Base-by-base conservation (phyloP, 1,140 invertebrate species). In the Apocrypta bakeri region DNA sequence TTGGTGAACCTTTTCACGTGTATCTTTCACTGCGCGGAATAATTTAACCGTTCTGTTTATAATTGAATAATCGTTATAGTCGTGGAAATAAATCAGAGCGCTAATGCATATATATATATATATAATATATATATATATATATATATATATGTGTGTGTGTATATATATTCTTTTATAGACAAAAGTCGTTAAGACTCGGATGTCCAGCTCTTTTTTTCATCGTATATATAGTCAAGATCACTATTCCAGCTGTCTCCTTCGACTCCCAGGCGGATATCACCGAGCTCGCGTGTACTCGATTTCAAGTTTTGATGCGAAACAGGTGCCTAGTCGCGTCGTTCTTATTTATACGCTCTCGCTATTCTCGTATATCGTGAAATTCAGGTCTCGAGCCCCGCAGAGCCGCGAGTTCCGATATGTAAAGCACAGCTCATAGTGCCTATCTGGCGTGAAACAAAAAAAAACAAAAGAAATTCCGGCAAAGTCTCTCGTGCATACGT, bases 271-370 rank as follows among this genome's bases (percentile, higher is more conserved):
- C 68, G 68, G 68, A 69, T 69, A 29, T 69, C 29, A 33, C 21
- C 68, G 21, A 7, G 40, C 48, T 69, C 27, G 27, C 31, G 68
- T 69, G 68, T 12, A 69, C 68, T 69, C 68, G 68, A 69, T 69
- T 69, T 69, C 68, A 31, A 31, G 17, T 31, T 69, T 69, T 31
- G 31, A 69, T 33, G 68, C 29, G 68, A 69, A 69, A 69, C 68
- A 69, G 29, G 68, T 69, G 68, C 68, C 68, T 66, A n/a, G n/a
- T n/a, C n/a, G n/a, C n/a, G n/a, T 12, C 63, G 21, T 24, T 21
- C 31, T 29, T 31, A 69, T 56, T 56, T 69, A 33, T 69, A 69
- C 68, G 48, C 48, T 56, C 48, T 56, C 48, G 48, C 48, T 56
- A 21, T 31, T n/a, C 2, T 29, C 17, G 31, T 21, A 14, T 66